phyloP scores from a whole-genome alignment of 2,888 invertebrate species.

The Dynastes maya region DNA sequence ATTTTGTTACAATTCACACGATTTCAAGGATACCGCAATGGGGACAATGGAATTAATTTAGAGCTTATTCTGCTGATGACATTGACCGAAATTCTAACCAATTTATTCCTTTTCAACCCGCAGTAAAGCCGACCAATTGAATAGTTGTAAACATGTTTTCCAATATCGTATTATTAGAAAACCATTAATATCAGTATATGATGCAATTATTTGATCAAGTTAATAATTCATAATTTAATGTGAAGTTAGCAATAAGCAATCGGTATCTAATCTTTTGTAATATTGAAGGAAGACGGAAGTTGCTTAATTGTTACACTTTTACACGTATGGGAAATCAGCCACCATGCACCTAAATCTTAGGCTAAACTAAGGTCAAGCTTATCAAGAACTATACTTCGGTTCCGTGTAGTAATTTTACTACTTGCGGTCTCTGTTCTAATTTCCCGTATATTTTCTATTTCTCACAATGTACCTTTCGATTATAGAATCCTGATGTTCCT shows the following conservation, averaged over 20 bases:
- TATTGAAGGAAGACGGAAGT: too few species aligned
- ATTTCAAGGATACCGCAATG: not conserved
- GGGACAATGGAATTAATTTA: not conserved
- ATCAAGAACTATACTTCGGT: too few species aligned
- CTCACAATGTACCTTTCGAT: too few species aligned
- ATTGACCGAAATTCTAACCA: not conserved
- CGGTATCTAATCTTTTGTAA: too few species aligned
- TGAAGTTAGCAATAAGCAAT: not conserved
- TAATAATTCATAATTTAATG: slow-evolving; percentile 10
- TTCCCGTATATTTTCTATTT: too few species aligned
- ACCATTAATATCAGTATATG: not conserved
- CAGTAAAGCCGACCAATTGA: not conserved
- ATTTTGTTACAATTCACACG: not conserved
- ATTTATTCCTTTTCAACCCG: slow-evolving; percentile 4
- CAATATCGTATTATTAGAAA: not conserved
- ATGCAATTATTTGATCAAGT: not conserved
- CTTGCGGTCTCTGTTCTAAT: too few species aligned
- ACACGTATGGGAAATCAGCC: too few species aligned
- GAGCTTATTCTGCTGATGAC: not conserved
- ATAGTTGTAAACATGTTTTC: slow-evolving; percentile 8
- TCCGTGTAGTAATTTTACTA: too few species aligned
- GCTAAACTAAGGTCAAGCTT: too few species aligned
- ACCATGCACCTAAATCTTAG: too few species aligned
- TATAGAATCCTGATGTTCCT: too few species aligned
- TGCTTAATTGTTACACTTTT: too few species aligned